Evolutionary conservation across 2,797 vertebrate species (phyloP), one percentile per base, ranked within the genome.

Genomic region (Brachymystax lenok): DNA sequence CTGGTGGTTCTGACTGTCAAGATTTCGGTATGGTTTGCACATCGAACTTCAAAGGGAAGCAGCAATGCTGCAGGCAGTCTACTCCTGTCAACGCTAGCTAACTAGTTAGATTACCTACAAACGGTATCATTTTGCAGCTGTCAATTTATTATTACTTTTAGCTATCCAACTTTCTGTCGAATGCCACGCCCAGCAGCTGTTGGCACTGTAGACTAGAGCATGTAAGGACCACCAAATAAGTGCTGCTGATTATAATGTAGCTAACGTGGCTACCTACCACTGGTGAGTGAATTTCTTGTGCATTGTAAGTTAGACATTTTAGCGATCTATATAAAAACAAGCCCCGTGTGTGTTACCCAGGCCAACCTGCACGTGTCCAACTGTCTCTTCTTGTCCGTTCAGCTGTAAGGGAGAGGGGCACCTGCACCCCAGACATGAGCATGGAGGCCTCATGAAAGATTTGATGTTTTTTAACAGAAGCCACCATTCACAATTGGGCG

Each of bases 391-490:
- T 24, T 2, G 24, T 66, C 27, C 27, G 19, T 54, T 54, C 52
- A 54, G 52, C 52, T 54, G 52, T 5, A 40, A 40, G 8, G 10
- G 52, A 54, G 19, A n/a, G 19, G 33, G 24, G 24, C 12, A 27
- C 13, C 12, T 66, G 21, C 27, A 13, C 5, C 27, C 12, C 63
- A 66, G 21, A 64, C 27, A 66, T 30, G 63, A 66, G 24, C 63
- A 66, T 66, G 63, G 24, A 24, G 24, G 61, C 5, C 16, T 12
- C 66, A 5, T 54, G 16, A 52, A 51, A 13, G 68, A 50, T 40
- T 40, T 10, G 40, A 10, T 40, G 8, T 10, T 35, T 35, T 66
- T 5, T 13, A 78, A 56, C 82, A 80, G 79, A 4, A 61, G 54
- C 73, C 35, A 76, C 1, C 17, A 69, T 5, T 33, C 52, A 28